phyloP scores from a whole-genome alignment of 2,797 vertebrate species.

The Neopelma chrysocephalum region DNA sequence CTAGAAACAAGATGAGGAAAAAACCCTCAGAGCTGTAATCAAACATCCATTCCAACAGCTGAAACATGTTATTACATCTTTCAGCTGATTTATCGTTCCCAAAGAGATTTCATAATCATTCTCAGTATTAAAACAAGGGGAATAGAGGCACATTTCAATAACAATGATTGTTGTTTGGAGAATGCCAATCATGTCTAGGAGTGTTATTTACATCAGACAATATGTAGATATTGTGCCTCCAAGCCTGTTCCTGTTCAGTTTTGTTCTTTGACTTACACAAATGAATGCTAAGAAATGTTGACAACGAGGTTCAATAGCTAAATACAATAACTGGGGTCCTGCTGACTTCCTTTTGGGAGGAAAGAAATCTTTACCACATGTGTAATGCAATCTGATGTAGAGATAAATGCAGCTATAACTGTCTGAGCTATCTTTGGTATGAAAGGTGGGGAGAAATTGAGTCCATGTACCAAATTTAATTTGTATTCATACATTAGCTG shows the following conservation, averaged over 20 bases:
- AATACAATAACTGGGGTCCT: slow-evolving; percentile 51
- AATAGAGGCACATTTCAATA: slow-evolving; percentile 87
- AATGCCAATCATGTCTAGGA: slow-evolving; percentile 77
- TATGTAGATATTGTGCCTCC: slow-evolving; percentile 83
- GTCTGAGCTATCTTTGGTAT: not conserved
- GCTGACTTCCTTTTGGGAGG: slow-evolving; percentile 39
- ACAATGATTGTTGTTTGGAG: slow-evolving; percentile 86
- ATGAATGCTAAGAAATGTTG: slow-evolving; percentile 74
- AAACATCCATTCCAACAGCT: slow-evolving; percentile 73
- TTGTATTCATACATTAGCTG: slow-evolving; percentile 34
- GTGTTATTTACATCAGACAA: slow-evolving; percentile 78
- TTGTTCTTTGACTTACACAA: slow-evolving; percentile 80
- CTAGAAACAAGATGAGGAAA: slow-evolving; percentile 64
- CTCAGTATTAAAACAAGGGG: slow-evolving; percentile 80
- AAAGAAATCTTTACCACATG: slow-evolving; percentile 17
- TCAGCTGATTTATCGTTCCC: slow-evolving; percentile 79
- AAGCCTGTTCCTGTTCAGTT: slow-evolving; percentile 72
- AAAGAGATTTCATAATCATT: slow-evolving; percentile 82
- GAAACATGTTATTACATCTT: slow-evolving; percentile 75
- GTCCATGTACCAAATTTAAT: slow-evolving; percentile 23
- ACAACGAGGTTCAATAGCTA: slow-evolving; percentile 67
- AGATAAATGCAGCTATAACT: not conserved
- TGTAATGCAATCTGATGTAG: slow-evolving; percentile 38
- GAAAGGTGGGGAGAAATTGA: slow-evolving; percentile 55
- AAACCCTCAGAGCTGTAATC: slow-evolving; percentile 74